Conservation (phyloP, 1,140 invertebrate species). For the Drosophila pachea region DNA sequence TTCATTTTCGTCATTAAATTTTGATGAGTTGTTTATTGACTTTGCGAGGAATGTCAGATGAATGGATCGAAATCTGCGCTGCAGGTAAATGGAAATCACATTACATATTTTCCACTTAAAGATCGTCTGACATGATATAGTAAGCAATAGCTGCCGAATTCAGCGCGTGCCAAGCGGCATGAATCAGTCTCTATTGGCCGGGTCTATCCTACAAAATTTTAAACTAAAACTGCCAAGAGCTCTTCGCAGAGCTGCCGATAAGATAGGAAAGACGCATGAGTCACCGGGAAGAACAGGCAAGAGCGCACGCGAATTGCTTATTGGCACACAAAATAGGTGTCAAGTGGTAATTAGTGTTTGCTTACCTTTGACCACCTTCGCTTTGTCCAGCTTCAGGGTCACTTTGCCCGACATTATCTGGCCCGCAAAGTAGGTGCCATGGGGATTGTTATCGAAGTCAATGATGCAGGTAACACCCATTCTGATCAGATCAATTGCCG, state of each 20-base stretch:
- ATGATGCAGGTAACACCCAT: constrained; percentile 71
- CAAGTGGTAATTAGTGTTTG: background rate
- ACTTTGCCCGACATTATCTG: constrained; percentile 80
- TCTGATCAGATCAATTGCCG: background rate
- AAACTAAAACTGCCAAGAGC: constrained; percentile 2
- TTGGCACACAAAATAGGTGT: background rate
- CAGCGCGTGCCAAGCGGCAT: constrained; percentile 26
- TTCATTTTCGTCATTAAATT: background rate
- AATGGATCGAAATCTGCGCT: background rate
- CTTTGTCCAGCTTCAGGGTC: constrained; percentile 78
- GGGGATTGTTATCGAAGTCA: constrained; percentile 79
- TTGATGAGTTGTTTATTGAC: background rate
- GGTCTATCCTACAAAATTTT: constrained; percentile 23
- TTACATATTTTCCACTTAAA: too few relatives aligned
- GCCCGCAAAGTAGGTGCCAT: constrained; percentile 80
- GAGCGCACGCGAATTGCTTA: background rate
- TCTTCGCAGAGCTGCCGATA: constrained; percentile 27
- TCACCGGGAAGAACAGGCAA: constrained; percentile 27
- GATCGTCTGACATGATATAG: too few relatives aligned
- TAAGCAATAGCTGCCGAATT: constrained; percentile 4
- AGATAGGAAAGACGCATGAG: constrained; percentile 30
- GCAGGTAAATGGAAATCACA: background rate
- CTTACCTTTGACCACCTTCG: constrained; percentile 79
- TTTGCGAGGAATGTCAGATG: background rate
- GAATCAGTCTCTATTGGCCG: constrained; percentile 12